A percentile compares a stretch with the other conserved stretches of the same genome.
These are phyloP conservation scores for Eilema sororculum DNA, from an alignment of 2,888 invertebrate genomes.

Conservation along the genomic window DNA sequence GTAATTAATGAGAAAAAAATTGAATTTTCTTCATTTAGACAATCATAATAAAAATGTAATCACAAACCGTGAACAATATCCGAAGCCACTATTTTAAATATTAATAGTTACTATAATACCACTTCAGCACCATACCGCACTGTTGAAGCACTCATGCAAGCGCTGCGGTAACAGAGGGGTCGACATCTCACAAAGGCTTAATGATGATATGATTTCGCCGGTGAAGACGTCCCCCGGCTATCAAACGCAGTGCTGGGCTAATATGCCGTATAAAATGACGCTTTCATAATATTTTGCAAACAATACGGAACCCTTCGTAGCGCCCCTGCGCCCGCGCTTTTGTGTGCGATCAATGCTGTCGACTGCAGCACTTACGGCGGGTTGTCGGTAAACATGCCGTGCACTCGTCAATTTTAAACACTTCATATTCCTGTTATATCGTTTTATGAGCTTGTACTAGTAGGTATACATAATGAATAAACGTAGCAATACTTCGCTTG, in stretches of 20 bases:
- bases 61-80: constrained; percentile 2
- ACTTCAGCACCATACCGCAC: constrained; percentile 52
- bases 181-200: constrained; percentile 69
- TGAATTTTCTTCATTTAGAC: neutral
- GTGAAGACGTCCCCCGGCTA: constrained; percentile 80
- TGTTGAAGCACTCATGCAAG: constrained; percentile 39
- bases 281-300: constrained; percentile 87
- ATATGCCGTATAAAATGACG: constrained; percentile 85
- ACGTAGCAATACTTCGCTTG: neutral
- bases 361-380: constrained; percentile 68
- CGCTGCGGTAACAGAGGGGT: constrained; percentile 52
- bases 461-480: neutral
- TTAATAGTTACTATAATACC: constrained; percentile 61
- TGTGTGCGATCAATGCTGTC: constrained; percentile 63
- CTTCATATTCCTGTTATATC: constrained; percentile 29
- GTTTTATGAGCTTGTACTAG: neutral
- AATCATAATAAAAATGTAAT: neutral
- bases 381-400: constrained; percentile 42
- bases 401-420: constrained; percentile 48
- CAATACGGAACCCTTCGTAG: constrained; percentile 78
- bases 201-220: constrained; percentile 80
- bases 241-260: constrained; percentile 82
- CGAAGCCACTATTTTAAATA: constrained; percentile 46
- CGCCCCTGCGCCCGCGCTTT: constrained; percentile 66
- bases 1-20: neutral